Conservation (phyloP, 2,113 vertebrate species). For the Nothoprocta pentlandii region DNA sequence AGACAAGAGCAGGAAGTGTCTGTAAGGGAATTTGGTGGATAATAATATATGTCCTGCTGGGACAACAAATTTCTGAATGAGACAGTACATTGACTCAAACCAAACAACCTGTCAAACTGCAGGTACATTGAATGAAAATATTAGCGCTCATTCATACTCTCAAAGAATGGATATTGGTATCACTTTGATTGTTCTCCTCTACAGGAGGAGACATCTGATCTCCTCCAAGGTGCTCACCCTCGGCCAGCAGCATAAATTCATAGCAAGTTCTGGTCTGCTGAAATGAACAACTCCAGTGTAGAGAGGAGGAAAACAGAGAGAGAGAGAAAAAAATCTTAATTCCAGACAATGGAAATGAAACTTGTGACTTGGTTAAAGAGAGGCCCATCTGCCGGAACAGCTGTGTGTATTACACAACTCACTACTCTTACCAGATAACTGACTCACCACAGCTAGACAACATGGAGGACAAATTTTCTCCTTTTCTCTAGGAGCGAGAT, state of each 20-base stretch:
- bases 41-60: background rate
- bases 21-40: background rate
- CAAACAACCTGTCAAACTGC: background rate
- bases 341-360: slow-evolving; percentile 79
- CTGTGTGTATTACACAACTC: slow-evolving; percentile 68
- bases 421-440: slow-evolving; percentile 56
- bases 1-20: background rate
- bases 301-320: background rate
- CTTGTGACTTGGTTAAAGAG: slow-evolving; percentile 59
- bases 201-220: background rate
- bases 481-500: slow-evolving; percentile 1
- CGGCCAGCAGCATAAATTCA: background rate
- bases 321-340: background rate
- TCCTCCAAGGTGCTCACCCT: background rate
- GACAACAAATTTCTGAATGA: background rate
- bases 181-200: background rate
- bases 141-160: background rate
- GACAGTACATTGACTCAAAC: background rate
- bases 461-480: background rate
- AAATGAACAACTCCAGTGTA: background rate
- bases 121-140: background rate
- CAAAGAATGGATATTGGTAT: background rate
- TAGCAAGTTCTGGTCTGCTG: background rate
- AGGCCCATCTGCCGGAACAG: slow-evolving; percentile 64
- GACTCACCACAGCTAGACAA: slow-evolving; percentile 23